These are phyloP conservation scores for Lithophane socia DNA, from an alignment of 2,888 invertebrate species.

Conservation along the genomic window DNA sequence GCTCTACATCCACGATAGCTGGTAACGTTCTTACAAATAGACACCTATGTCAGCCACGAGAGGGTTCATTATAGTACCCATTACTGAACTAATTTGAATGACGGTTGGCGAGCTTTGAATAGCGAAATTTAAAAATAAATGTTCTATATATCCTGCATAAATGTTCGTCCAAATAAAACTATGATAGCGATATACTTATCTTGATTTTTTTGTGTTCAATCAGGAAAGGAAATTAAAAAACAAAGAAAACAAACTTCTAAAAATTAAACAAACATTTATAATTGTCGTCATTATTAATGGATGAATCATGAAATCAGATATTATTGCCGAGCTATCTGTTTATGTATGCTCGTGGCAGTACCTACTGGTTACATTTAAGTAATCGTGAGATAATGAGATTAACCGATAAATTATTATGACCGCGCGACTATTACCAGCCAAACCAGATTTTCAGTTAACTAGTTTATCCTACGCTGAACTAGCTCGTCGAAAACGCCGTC, in stretches of 20 bases:
- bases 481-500: not conserved
- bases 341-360: not conserved
- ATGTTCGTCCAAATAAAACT: no score
- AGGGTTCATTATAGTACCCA: constrained; percentile 5
- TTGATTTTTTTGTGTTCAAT: no score
- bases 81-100: not conserved
- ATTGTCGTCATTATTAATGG: no score
- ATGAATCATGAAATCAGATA: not conserved
- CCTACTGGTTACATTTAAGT: not conserved
- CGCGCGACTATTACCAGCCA: not conserved
- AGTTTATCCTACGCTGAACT: not conserved
- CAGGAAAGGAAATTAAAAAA: no score
- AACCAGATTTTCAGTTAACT: not conserved
- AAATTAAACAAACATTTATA: no score
- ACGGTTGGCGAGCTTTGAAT: no score
- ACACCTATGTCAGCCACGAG: constrained; percentile 1
- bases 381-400: no score
- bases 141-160: no score
- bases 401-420: not conserved
- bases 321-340: not conserved
- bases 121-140: no score
- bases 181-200: no score
- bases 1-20: constrained; percentile 16
- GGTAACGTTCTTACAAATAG: constrained; percentile 14
- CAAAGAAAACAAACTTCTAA: no score